Evolutionary conservation across 2,113 vertebrate species (phyloP).

Genomic region (human (Homo sapiens)): GRCh38 chr15:44379501-44380000

Average conservation of each 20-base stretch:
- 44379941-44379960: conserved; percentile 2
- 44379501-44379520: neutral
- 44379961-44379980: neutral
- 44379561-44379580: conserved; percentile 44
- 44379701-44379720: conserved; percentile 80
- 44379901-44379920: conserved; percentile 1
- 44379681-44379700: conserved; percentile 84
- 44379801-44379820: conserved; percentile 43
- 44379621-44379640: neutral
- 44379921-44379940: neutral
- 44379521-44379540: conserved; percentile 6
- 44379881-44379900: conserved; percentile 38
- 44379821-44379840: neutral
- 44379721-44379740: conserved; percentile 73
- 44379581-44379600: neutral
- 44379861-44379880: neutral
- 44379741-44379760: conserved; percentile 75
- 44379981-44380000: neutral
- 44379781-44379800: conserved; percentile 81
- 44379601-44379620: neutral
- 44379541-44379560: neutral
- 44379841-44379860: conserved; percentile 15
- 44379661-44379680: conserved; percentile 53
- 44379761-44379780: conserved; percentile 80
- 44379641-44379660: neutral